Percentiles rank a stretch among this genome's conserved stretches.
These are phyloP conservation scores for Capreolus pygargus DNA, from an alignment of 2,113 vertebrate species.

Conservation along the genomic window DNA sequence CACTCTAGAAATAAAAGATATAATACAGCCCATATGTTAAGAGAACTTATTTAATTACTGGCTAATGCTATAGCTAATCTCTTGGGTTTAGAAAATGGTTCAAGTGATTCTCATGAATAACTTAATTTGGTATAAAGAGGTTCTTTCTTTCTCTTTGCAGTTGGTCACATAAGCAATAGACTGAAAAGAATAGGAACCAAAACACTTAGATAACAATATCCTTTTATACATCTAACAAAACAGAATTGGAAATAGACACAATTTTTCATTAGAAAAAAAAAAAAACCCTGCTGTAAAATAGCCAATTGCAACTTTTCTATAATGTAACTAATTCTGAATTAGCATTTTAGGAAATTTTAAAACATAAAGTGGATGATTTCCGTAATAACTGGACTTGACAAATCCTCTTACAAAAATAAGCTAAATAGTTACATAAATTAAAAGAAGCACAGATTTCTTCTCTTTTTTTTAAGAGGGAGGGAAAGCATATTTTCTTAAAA, in stretches of 20 bases:
- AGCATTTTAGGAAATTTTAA: not conserved
- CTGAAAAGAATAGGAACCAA: not conserved
- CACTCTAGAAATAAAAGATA: conserved; percentile 7
- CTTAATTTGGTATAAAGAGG: not conserved
- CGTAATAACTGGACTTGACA: not conserved
- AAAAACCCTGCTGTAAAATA: not conserved
- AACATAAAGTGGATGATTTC: not conserved
- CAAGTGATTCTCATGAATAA: not conserved
- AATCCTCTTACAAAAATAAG: not conserved
- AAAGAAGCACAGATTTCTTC: not conserved
- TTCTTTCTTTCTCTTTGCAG: not conserved
- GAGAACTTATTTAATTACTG: not conserved
- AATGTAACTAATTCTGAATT: not conserved
- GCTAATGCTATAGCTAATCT: not conserved
- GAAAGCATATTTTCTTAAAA: not conserved
- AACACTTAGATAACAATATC: not conserved
- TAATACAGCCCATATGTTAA: not conserved
- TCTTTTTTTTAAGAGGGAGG: not conserved
- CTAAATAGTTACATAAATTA: not conserved
- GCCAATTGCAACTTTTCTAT: not conserved
- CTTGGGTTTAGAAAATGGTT: not conserved
- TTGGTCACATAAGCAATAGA: not conserved
- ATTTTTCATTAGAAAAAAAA: not conserved
- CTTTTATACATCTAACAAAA: not conserved
- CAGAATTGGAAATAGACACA: not conserved